phyloP scores from a whole-genome alignment of 2,797 vertebrate genomes.

The Phoeniculus purpureus region DNA sequence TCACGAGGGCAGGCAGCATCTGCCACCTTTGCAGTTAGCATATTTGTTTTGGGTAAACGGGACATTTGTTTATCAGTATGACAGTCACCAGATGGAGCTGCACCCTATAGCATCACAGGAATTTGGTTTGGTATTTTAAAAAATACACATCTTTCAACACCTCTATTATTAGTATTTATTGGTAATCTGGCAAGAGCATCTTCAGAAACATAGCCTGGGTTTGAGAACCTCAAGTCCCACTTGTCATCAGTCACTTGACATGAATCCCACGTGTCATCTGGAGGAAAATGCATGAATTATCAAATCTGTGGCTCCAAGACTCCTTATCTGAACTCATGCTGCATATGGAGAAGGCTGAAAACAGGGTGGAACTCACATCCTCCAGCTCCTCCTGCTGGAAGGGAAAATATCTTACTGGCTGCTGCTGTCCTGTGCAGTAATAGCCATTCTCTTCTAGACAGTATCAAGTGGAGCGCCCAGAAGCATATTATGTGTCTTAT shows the following conservation, averaged over 20 bases:
- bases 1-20: not conserved
- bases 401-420: not conserved
- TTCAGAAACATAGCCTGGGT: not conserved
- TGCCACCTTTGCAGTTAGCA: not conserved
- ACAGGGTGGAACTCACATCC: not conserved
- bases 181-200: not conserved
- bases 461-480: not conserved
- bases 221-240: not conserved
- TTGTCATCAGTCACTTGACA: not conserved
- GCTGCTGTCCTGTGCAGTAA: not conserved
- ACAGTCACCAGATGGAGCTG: not conserved
- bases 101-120: not conserved
- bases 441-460: not conserved
- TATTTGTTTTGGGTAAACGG: slow-evolving; percentile 11
- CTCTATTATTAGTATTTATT: not conserved
- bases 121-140: not conserved
- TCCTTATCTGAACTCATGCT: not conserved
- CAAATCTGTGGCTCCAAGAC: not conserved
- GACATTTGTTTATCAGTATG: not conserved
- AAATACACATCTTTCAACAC: not conserved
- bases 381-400: not conserved
- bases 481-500: not conserved
- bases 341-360: not conserved
- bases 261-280: not conserved
- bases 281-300: not conserved